Evolutionary conservation across 2,888 invertebrate species (phyloP).

Genomic region (Linnaemya vulpina): DNA sequence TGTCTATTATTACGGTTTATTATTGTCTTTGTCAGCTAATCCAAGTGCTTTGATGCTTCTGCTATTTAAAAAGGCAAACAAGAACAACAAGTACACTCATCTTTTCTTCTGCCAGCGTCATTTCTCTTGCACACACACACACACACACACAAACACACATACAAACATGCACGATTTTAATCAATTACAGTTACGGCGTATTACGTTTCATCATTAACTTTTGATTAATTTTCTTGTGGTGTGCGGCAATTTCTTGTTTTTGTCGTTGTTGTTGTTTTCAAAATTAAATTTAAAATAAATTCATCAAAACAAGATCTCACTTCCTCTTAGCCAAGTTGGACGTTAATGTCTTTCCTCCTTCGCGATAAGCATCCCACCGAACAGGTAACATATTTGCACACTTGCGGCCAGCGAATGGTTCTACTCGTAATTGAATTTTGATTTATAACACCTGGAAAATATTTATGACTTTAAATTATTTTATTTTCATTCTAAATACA

Average conservation of each 20-base stretch:
- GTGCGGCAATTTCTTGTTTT: conserved; percentile 4
- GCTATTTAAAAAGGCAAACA: no score
- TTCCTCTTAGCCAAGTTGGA: conserved; percentile 25
- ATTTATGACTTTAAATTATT: conserved; percentile 66
- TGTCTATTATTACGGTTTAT: no score
- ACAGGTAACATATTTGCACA: background rate
- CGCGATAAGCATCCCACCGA: background rate
- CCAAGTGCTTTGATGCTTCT: no score
- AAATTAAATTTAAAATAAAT: conserved; percentile 15
- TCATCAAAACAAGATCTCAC: conserved; percentile 13
- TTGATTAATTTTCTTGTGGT: background rate
- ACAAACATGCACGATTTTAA: no score
- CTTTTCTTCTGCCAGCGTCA: no score
- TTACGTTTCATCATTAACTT: background rate
- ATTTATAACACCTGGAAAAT: conserved; percentile 56
- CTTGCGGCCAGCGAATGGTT: conserved; percentile 1
- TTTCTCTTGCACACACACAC: no score
- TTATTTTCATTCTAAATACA: conserved; percentile 37
- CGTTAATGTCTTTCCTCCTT: conserved; percentile 28
- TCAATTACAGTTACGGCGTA: background rate
- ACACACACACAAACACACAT: no score
- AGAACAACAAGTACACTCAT: no score
- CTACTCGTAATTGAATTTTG: conserved; percentile 60
- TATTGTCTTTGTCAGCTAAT: no score
- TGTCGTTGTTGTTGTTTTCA: background rate